A percentile compares a stretch with the other conserved stretches of the same genome.
These are phyloP conservation scores for Trachelus iudaicus DNA, from an alignment of 2,888 invertebrate species.

Conservation along the genomic window DNA sequence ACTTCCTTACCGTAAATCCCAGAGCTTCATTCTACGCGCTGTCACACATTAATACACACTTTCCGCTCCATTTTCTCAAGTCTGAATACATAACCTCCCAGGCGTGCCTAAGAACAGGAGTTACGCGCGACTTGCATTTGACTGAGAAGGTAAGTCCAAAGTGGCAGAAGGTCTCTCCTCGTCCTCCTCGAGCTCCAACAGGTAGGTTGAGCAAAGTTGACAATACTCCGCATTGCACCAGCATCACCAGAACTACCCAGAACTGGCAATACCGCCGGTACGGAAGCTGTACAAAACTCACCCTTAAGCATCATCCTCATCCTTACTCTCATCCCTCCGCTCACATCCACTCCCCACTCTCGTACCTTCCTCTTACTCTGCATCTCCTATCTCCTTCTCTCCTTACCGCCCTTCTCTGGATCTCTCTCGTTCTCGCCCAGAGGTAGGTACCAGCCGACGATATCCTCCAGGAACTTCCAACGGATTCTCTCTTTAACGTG, in stretches of 20 bases:
- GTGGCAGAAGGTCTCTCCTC: background rate
- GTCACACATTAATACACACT: background rate
- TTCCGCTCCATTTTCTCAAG: background rate
- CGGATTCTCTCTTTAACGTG: background rate
- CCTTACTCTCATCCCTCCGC: background rate
- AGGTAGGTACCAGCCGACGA: background rate
- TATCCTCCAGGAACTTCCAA: background rate
- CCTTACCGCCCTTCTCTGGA: background rate
- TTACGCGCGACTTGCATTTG: background rate
- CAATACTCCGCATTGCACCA: slow-evolving; percentile 51
- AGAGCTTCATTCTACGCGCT: background rate
- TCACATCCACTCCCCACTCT: background rate
- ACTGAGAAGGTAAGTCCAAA: background rate
- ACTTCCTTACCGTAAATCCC: background rate
- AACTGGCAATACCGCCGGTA: background rate
- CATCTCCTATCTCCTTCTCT: background rate
- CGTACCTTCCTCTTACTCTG: background rate
- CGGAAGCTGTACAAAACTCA: background rate
- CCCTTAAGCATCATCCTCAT: background rate
- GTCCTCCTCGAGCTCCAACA: slow-evolving; percentile 43
- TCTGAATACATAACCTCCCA: background rate
- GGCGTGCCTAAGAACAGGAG: background rate
- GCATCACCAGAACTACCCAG: slow-evolving; percentile 11
- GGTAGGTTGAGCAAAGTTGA: slow-evolving; percentile 50
- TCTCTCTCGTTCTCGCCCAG: background rate